Base-by-base conservation (phyloP, 2,888 invertebrate species). In the Lydus trimaculatus region DNA sequence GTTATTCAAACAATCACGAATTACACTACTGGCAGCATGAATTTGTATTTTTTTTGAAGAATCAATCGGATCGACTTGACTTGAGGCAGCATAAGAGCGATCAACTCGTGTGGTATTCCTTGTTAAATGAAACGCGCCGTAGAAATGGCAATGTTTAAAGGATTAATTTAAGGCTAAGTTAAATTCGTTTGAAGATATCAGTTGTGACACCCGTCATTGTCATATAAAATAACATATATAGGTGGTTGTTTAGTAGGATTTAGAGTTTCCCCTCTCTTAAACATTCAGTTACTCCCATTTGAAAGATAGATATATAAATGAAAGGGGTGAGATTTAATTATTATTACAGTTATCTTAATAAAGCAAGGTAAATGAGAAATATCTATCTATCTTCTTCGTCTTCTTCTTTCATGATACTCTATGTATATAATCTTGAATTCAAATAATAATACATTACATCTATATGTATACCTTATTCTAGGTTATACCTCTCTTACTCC, bases 381-480 rank as follows among this genome's bases (percentile, higher is more conserved):
- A 78, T n/a, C n/a, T 80, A 74, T 74, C 66, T 59, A 67, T 75
- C 80, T 79, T 79, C 81, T 81, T 78, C 75, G 3, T 70, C 65
- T 78, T 81, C 80, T n/a, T n/a, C n/a, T n/a, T n/a, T n/a, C n/a
- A n/a, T n/a, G n/a, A n/a, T n/a, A n/a, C n/a, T n/a, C n/a, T n/a
- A n/a, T n/a, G 83, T 82, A 81, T 82, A 83, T 84, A 83, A 84
- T 84, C 83, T 82, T 75, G 74, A 75, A 83, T 82, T 82, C 82
- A 81, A 80, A 79, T 76, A 69, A 75, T 73, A 73, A 76, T 79
- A 79, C 80, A 80, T 81, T n/a, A 78, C 71, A 9, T 9, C 17
- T 17, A 43, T n/a, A 5, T 28, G 4, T 28, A 28, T 28, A 28
- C 2, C 2, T 4, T 28, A 28, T 28, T 28, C 28, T 28, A 4